Evolutionary conservation across 2,113 vertebrate species (phyloP).

Genomic region (Lophochroa leadbeateri): DNA sequence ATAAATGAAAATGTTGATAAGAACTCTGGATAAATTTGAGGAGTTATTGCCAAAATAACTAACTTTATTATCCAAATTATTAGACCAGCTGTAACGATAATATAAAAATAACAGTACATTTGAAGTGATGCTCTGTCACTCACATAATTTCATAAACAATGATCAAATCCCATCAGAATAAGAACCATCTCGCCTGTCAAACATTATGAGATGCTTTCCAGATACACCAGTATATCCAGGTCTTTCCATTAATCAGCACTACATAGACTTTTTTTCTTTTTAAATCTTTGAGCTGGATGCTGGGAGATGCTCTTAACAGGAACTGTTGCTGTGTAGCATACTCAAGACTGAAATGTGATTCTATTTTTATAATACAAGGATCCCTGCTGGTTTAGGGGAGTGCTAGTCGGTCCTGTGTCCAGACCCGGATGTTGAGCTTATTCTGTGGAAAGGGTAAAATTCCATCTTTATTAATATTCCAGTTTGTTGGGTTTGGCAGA

Average conservation of each 20-base stretch:
- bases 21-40: not conserved
- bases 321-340: conserved; percentile 8
- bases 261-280: not conserved
- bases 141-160: conserved; percentile 42
- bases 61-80: conserved; percentile 46
- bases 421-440: not conserved
- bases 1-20: conserved; percentile 58
- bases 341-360: conserved; percentile 8
- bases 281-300: not conserved
- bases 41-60: conserved; percentile 45
- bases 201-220: conserved; percentile 46
- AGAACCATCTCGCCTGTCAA: conserved; percentile 51
- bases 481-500: not conserved
- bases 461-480: not conserved
- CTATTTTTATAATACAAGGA: conserved; percentile 3
- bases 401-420: not conserved
- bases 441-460: conserved; percentile 1
- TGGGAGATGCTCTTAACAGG: not conserved
- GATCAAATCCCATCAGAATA: conserved; percentile 55
- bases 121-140: conserved; percentile 28
- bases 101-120: conserved; percentile 33
- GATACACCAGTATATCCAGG: not conserved
- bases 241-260: conserved; percentile 38
- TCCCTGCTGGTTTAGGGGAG: not conserved
- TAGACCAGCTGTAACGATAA: conserved; percentile 25